Base-by-base conservation (phyloP, 2,797 vertebrate species). In the Pangasius mekongensis region DNA sequence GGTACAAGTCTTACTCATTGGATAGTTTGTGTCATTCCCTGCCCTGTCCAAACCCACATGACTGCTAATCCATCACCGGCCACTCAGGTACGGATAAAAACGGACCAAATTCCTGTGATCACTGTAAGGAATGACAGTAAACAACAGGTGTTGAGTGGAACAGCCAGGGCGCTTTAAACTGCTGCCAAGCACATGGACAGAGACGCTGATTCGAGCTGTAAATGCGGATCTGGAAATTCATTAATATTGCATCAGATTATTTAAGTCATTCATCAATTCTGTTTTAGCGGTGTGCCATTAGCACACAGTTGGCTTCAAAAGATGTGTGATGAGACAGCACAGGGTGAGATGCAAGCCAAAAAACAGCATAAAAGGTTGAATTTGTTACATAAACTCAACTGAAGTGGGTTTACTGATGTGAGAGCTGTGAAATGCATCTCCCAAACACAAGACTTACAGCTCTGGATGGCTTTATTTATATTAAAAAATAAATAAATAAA, bases 201-300 rank as follows among this genome's bases (percentile, higher is more conserved):
- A 73, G 77, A 47, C 4, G 54, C 54, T 2, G 66, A 52, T 43
- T 27, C 14, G 14, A 76, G 33, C 33, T n/a, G 60, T 49, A 24
- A 83, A 77, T 16, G 69, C 16, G 7, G 49, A 84, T 86, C 49
- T 52, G 2, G 49, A 36, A 67, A 76, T 69, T 89, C 62, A 80
- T 85, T 62, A 82, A 85, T 74, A 86, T 71, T 87, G 56, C 66
- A 85, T 58, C 4, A 3, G 13, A 76, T 89, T 33, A 82, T 74
- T 86, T 27, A 54, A 39, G 30, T 39, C 54, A 54, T 64, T 83
- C 60, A 66, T 85, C 83, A 54, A 33, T 81, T 64, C 76, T 2
- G 54, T 47, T 80, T 58, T 22, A 76, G 64, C 9, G 1, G 47
- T 2, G 27, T 16, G 62, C 33, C 36, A n/a, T 52, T 22, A 82